A percentile compares a stretch with the other conserved stretches of the same genome.
Conservation (phyloP, 2,888 invertebrate species). For the Pristionchus japonicus region DNA sequence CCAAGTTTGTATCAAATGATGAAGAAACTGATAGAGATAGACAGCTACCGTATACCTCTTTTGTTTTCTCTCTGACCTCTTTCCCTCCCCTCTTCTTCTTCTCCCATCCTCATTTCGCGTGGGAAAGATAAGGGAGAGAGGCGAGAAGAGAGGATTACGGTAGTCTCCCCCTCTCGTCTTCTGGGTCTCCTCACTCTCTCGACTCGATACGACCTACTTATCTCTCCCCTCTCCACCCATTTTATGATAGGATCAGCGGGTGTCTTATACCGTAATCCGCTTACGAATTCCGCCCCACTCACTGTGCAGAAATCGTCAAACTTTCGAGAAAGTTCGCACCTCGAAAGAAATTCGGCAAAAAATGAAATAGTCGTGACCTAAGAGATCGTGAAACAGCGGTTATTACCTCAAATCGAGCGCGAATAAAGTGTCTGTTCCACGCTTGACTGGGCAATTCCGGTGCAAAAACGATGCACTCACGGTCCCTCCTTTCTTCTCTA, state of each 20-base stretch:
- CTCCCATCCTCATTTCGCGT: constrained; percentile 32
- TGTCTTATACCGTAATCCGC: constrained; percentile 41
- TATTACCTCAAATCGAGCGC: constrained; percentile 17
- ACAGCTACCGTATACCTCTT: constrained; percentile 2
- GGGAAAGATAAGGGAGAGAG: constrained; percentile 27
- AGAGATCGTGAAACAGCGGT: background rate
- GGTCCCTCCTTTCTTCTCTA: background rate
- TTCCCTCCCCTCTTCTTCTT: background rate
- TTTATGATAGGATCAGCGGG: constrained; percentile 39
- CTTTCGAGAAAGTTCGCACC: background rate
- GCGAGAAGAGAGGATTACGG: constrained; percentile 22
- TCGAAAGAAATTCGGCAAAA: background rate
- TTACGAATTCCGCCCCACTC: background rate
- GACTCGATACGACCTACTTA: constrained; percentile 38
- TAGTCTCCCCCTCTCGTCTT: background rate
- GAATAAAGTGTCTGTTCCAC: background rate
- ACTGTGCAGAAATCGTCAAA: background rate
- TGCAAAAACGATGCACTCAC: background rate
- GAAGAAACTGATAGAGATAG: background rate
- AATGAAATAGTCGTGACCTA: background rate
- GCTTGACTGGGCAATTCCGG: background rate
- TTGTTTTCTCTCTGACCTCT: background rate
- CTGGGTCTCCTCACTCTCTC: constrained; percentile 2
- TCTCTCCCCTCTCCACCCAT: constrained; percentile 1
- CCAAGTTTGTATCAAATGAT: background rate